Evolutionary conservation across 2,888 invertebrate species (phyloP).

Genomic region (Ectobius pallidus): DNA sequence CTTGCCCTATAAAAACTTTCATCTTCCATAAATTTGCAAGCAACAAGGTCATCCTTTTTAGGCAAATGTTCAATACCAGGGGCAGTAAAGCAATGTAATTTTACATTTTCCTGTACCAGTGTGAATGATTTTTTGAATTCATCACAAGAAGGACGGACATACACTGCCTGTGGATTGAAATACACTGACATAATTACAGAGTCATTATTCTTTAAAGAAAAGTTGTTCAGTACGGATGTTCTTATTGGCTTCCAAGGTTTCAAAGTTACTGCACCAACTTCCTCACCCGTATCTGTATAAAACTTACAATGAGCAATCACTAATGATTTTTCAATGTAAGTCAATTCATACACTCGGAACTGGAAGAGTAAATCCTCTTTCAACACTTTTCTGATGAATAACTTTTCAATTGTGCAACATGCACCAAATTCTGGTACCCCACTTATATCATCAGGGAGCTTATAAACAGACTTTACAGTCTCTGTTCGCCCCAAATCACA

Average conservation of each 20-base stretch:
- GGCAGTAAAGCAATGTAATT: conserved; percentile 43
- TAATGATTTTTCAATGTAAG: too few species aligned
- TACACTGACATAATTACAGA: neutral
- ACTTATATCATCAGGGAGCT: neutral
- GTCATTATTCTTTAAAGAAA: conserved; percentile 11
- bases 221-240: neutral
- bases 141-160: neutral
- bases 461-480: conserved; percentile 8
- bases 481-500: conserved; percentile 8
- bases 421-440: conserved; percentile 15
- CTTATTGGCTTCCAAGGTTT: too few species aligned
- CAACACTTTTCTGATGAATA: too few species aligned
- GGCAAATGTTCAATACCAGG: conserved; percentile 46
- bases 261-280: too few species aligned
- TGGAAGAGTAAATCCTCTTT: too few species aligned
- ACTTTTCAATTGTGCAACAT: too few species aligned
- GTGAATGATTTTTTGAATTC: neutral
- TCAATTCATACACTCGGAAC: too few species aligned
- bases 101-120: neutral
- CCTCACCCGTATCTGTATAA: too few species aligned
- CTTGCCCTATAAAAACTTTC: conserved; percentile 52
- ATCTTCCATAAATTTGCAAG: conserved; percentile 49
- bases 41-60: conserved; percentile 49
- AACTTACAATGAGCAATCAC: too few species aligned
- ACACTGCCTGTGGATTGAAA: neutral